phyloP scores from a whole-genome alignment of 2,113 vertebrate species.

The Hypocryptadius cinnamomeus region DNA sequence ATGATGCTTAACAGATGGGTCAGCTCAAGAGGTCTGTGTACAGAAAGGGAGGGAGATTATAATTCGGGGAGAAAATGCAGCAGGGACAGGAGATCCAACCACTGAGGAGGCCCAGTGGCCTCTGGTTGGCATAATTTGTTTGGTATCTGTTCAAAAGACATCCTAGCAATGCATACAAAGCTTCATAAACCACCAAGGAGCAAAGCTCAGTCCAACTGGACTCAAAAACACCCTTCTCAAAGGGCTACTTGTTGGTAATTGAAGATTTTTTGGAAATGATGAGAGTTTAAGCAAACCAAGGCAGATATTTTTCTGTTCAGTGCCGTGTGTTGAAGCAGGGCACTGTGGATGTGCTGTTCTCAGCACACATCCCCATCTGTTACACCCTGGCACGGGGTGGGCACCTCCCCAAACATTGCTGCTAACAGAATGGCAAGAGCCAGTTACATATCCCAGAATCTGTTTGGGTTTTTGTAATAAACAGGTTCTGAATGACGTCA shows the following conservation, averaged over 20 bases:
- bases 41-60: background rate
- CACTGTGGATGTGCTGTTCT: background rate
- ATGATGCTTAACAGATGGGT: background rate
- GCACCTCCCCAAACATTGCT: background rate
- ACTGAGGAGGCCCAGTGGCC: background rate
- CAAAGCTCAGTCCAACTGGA: background rate
- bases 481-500: background rate
- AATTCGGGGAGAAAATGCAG: background rate
- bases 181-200: background rate
- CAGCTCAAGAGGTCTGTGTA: background rate
- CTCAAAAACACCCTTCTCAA: background rate
- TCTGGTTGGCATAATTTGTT: background rate
- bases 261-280: background rate
- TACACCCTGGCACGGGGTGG: background rate
- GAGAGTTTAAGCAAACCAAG: background rate
- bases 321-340: fast-evolving
- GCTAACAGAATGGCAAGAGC: background rate
- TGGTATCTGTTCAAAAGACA: background rate
- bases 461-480: background rate
- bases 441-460: background rate
- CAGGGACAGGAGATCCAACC: background rate
- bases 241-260: background rate
- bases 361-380: background rate
- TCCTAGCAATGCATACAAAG: background rate
- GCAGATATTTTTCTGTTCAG: background rate